These are phyloP conservation scores for Agonum fuliginosum DNA, from an alignment of 2,888 invertebrate species.

Conservation along the genomic window DNA sequence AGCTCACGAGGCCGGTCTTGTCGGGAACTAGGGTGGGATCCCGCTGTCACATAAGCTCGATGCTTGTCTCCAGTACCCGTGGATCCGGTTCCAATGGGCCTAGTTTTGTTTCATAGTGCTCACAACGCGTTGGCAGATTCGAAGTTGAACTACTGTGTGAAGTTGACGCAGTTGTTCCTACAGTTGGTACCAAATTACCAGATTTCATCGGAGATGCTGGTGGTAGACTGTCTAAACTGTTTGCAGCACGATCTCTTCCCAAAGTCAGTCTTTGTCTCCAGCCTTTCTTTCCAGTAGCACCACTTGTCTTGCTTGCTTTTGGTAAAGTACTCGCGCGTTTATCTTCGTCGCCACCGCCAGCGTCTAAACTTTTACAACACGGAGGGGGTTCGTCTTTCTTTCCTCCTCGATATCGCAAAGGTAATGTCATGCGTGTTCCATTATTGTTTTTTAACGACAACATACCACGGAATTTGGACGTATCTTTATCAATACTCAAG, in stretches of 20 bases:
- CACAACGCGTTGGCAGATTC: constrained; percentile 66
- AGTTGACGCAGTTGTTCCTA: constrained; percentile 66
- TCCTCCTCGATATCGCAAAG: constrained; percentile 61
- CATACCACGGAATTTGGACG: constrained; percentile 65
- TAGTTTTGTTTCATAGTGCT: constrained; percentile 50
- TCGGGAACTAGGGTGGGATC: constrained; percentile 65
- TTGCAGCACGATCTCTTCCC: constrained; percentile 68
- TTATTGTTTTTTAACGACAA: constrained; percentile 67
- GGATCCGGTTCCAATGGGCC: constrained; percentile 56
- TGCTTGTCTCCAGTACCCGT: constrained; percentile 55
- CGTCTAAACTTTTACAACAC: constrained; percentile 68
- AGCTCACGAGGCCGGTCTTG: constrained; percentile 70
- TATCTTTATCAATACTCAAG: constrained; percentile 73
- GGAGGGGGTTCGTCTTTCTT: constrained; percentile 66
- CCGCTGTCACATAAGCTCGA: constrained; percentile 58
- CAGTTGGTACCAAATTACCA: constrained; percentile 67
- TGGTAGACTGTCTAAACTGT: constrained; percentile 64
- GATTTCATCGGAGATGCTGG: constrained; percentile 47
- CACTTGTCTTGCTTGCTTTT: constrained; percentile 67
- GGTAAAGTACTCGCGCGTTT: constrained; percentile 70
- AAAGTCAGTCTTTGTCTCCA: constrained; percentile 71
- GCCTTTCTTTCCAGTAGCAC: constrained; percentile 66
- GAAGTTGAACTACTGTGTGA: constrained; percentile 68
- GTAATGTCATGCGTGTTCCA: constrained; percentile 63
- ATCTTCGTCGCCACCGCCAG: constrained; percentile 66